Evolutionary conservation across 2,888 invertebrate genomes (phyloP).

Genomic region (Labia minor): DNA sequence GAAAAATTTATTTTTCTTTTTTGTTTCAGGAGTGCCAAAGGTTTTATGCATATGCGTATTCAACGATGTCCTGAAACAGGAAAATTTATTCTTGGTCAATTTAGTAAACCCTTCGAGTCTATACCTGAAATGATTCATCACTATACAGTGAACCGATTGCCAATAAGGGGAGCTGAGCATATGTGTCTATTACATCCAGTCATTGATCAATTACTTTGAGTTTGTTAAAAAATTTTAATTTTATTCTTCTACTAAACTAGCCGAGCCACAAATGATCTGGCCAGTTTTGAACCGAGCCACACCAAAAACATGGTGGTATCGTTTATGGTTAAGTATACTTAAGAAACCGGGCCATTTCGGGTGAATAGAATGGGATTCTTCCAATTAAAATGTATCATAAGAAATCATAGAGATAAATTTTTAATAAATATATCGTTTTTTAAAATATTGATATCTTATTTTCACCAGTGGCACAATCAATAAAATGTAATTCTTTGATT

Average conservation of each 20-base stretch:
- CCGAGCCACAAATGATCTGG: conserved; percentile 3
- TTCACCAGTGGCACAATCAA: not conserved
- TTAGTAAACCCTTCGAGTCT: conserved; percentile 81
- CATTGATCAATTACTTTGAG: conserved; percentile 63
- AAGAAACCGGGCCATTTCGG: not conserved
- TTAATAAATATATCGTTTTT: not conserved
- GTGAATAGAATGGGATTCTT: not conserved
- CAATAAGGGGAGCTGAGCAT: conserved; percentile 90
- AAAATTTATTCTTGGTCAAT: conserved; percentile 81
- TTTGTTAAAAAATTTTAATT: not conserved
- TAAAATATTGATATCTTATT: conserved; percentile 4
- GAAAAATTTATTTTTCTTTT: no score
- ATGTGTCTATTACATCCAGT: conserved; percentile 90
- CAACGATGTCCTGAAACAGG: conserved; percentile 62
- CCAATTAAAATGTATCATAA: not conserved
- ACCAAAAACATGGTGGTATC: not conserved
- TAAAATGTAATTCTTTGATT: not conserved
- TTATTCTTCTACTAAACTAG: not conserved
- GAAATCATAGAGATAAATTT: no score
- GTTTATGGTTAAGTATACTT: not conserved
- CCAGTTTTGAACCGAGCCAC: not conserved
- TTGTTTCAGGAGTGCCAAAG: conserved; percentile 71
- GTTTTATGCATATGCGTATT: conserved; percentile 96
- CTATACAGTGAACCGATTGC: conserved; percentile 84
- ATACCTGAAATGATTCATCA: conserved; percentile 93